These are phyloP conservation scores for Ryuthela nishihirai DNA, from an alignment of 2,888 invertebrate species.

Conservation along the genomic window DNA sequence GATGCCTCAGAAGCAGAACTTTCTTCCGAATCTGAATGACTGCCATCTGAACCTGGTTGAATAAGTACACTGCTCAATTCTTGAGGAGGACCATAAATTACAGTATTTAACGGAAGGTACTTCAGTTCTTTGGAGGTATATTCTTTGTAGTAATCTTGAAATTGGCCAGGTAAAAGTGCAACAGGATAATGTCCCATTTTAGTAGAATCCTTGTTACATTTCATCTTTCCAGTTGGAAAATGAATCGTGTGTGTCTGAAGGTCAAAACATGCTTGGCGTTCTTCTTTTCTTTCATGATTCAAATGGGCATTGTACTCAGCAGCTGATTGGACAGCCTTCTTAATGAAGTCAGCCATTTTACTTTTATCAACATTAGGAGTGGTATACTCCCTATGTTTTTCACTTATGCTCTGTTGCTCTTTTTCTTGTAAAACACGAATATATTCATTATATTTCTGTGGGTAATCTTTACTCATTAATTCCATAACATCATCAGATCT, in stretches of 20 bases:
- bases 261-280: conserved; percentile 80
- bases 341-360: conserved; percentile 61
- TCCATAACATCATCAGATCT: conserved; percentile 90
- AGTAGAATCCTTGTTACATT: conserved; percentile 23
- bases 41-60: conserved; percentile 55
- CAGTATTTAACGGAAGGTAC: conserved; percentile 89
- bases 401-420: conserved; percentile 22
- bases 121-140: conserved; percentile 82
- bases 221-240: conserved; percentile 59
- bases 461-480: conserved; percentile 74
- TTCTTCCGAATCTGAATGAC: conserved; percentile 56
- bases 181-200: conserved; percentile 75
- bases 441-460: conserved; percentile 37
- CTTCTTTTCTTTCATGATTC: conserved; percentile 68
- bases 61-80: conserved; percentile 16
- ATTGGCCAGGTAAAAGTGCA: conserved; percentile 94
- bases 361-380: conserved; percentile 44
- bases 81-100: conserved; percentile 60
- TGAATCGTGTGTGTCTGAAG: conserved; percentile 83
- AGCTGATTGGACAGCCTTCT: conserved; percentile 78
- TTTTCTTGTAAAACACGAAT: conserved; percentile 28
- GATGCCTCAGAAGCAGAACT: conserved; percentile 44
- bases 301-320: conserved; percentile 84
- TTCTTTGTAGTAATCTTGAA: conserved; percentile 74
- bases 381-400: conserved; percentile 25